These are phyloP conservation scores for Hippocampus kuda DNA, from an alignment of 2,797 vertebrate genomes.

Conservation along the genomic window DNA sequence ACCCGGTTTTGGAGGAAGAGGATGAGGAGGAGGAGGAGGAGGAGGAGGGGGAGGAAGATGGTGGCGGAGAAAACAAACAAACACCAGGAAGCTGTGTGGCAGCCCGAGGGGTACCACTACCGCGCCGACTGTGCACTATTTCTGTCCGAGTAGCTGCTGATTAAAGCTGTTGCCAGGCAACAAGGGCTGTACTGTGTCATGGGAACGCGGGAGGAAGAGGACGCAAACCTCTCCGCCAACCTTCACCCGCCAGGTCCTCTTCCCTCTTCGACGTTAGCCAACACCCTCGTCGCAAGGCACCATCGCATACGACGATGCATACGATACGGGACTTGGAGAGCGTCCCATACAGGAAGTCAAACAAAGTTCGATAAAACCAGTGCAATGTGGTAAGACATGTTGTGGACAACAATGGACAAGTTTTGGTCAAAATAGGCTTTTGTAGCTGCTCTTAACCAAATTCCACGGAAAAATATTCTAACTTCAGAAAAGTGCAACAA, in stretches of 20 bases:
- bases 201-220: conserved; percentile 53
- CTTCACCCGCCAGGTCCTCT: conserved; percentile 39
- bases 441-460: no score
- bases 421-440: no score
- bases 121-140: conserved; percentile 46
- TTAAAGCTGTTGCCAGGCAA: conserved; percentile 75
- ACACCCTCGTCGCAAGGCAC: conserved; percentile 61
- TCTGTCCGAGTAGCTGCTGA: conserved; percentile 60
- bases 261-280: conserved; percentile 48
- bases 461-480: no score
- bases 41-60: not conserved
- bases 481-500: no score
- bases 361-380: not conserved
- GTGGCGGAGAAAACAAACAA: conserved; percentile 17
- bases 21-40: not conserved
- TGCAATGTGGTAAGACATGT: not conserved
- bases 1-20: not conserved
- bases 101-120: conserved; percentile 38
- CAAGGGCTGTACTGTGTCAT: conserved; percentile 60
- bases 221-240: conserved; percentile 36
- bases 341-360: not conserved
- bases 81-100: conserved; percentile 33
- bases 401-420: no score
- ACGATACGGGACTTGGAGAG: conserved; percentile 16
- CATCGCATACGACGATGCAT: conserved; percentile 34